Base-by-base conservation (phyloP, 2,113 vertebrate species). In the Hipposideros armiger region DNA sequence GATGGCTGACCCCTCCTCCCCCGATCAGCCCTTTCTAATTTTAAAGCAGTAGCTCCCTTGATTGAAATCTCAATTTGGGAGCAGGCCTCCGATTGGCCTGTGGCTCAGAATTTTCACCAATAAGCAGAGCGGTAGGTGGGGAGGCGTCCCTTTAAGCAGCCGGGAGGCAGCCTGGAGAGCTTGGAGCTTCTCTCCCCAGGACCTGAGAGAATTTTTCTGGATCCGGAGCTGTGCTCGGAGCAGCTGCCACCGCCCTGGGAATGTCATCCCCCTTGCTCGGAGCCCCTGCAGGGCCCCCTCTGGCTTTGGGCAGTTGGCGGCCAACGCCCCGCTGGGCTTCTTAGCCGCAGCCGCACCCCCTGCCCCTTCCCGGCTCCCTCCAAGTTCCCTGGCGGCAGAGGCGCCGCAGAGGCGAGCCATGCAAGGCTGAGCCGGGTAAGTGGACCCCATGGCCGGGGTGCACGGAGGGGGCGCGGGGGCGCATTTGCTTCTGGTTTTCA, bases 51-150 rank as follows among this genome's bases (percentile, higher is more conserved):
- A 92, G 95, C 98, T 99, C 98, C 91, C 96, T 97, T 96, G 98
- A 99, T 98, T 99, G 98, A 98, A 98, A 99, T 99, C 98, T 97
- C 89, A 98, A 97, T 98, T 98, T 98, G 98, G 98, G 98, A 98
- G 94, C 96, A 97, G 96, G 96, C 62, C 83, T 95, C 84, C 97
- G 98, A 99, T 99, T 99, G 99, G 99, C 97, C 98, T 98, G 96
- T 83, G 96, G 97, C 97, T 98, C 95, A 76, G 97, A 67, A 98
- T 98, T 99, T 99, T 99, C 98, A 98, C 99, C 99, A 98, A 98
- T 98, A 98, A 98, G 98, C 98, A 87, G 89, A 60, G 97, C 97
- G 84, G 86, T 97, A 97, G 98, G 98, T 97, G 92, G 95, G 96
- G 98, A 98, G 98, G 98, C 98, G 98, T 98, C 97, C 52, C 98